Evolutionary conservation across 1,140 invertebrate species (phyloP), one percentile per base, ranked within the genome.

Genomic region (Temnothorax curvispinosus): DNA sequence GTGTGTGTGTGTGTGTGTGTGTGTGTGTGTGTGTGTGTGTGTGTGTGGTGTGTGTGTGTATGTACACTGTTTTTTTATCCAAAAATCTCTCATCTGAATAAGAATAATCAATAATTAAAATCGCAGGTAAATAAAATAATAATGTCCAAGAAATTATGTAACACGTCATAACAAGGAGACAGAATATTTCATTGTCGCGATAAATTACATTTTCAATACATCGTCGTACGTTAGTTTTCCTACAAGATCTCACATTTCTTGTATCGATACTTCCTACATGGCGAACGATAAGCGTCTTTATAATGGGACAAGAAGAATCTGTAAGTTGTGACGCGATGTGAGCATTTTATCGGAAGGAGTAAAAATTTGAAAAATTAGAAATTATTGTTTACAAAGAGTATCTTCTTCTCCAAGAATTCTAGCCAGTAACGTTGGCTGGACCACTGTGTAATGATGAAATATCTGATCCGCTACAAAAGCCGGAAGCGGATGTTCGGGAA

Each of bases 301-400:
- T 84, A 84, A 84, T 27, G 80, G 60, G 54, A n/a, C 41, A 62
- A 84, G 41, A n/a, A 60, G 69, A 75, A 84, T 84, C 54, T n/a
- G 41, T 47, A 72, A 27, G 27, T 82, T 47, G 67, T 74, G 32
- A 82, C 32, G 67, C 69, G 32, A 47, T 50, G 69, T 15, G 13
- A 62, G 18, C 69, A 62, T 84, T 69, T 41, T 58, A 81, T 81
- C 47, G 50, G 9, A n/a, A 44, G 15, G 13, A 62, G 56, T 44
- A 80, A 72, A 58, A n/a, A 69, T 32, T 50, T 15, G 5, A 35
- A 65, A 50, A 21, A 67, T 18, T 76, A 21, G 32, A 75, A 38
- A 58, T 75, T 0, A 15, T 60, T 76, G 21, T 15, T 4, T 44
- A 18, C 35, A 41, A 75, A 6, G 21, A 21, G 27, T n/a, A 27